Evolutionary conservation across 2,888 invertebrate genomes (phyloP), one percentile per base, ranked within the genome.

Genomic region (Acrobasis consociella): DNA sequence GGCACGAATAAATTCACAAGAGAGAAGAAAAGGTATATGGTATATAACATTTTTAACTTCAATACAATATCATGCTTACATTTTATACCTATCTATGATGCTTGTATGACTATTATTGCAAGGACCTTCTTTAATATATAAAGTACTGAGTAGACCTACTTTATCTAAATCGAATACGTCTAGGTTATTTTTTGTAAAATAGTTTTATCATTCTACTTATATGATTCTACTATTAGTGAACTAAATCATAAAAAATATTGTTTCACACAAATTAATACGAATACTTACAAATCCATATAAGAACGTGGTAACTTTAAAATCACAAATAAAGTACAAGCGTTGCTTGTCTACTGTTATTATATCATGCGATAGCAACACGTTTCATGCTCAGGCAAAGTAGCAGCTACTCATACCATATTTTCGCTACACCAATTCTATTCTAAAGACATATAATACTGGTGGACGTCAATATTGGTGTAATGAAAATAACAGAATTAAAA

Each of bases 331-430:
- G n/a, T n/a, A 46, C 2, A 13, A 46, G 46, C 13, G n/a, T 46
- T 52, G 52, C 52, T 52, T 31, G 5, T 31, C 31, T 52, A 31
- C 51, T 13, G 13, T 46, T 46, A 37, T 22, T 52, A 31, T n/a
- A 38, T 38, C 38, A 13, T 31, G 31, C 38, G 38, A 5, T 39
- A 59, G 49, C 37, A 11, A 39, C 39, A 46, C 49, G 31, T 49
- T 58, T 58, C 58, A 60, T 60, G 60, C 60, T 42, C 60, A 60
- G 51, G 42, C 60, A 50, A 42, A 56, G 39, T 51, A 52, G 39
- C 51, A 51, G 51, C 51, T 22, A 60, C n/a, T n/a, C n/a, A n/a
- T n/a, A n/a, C 17, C 17, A 17, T 11, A 50, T 38, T 50, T 59
- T 50, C 51, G 22, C 22, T 51, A 39, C 13, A 51, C 56, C 56